Conservation (phyloP, 2,888 invertebrate species). For the Lasioglossum leucozonium region DNA sequence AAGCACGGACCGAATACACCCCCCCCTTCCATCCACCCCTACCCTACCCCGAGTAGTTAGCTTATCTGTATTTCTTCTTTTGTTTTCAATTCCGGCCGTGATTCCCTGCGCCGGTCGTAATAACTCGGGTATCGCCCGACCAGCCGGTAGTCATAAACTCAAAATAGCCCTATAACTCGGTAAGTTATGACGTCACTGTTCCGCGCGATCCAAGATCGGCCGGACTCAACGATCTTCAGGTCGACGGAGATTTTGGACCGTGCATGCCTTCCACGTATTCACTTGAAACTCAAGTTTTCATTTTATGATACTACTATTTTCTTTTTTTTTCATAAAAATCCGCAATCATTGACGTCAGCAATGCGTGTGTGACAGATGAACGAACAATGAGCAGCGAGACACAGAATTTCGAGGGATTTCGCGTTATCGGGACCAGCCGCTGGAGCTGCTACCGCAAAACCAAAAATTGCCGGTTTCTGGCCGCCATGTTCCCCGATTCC, state of each 20-base stretch:
- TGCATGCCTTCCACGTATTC: background rate
- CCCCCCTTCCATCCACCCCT: background rate
- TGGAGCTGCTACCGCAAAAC: background rate
- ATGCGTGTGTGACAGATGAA: too few species aligned
- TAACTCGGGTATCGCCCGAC: conserved; percentile 58
- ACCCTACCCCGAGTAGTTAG: background rate
- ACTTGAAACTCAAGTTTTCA: background rate
- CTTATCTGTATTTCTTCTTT: conserved; percentile 52
- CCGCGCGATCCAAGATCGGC: background rate
- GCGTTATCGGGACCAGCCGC: background rate
- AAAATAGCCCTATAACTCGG: conserved; percentile 63
- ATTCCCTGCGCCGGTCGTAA: conserved; percentile 50
- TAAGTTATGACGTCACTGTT: conserved; percentile 65
- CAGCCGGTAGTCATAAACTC: conserved; percentile 65
- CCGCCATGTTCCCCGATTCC: conserved; percentile 22
- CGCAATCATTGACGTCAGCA: too few species aligned
- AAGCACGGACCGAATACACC: background rate
- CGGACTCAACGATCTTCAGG: background rate
- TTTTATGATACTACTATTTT: too few species aligned
- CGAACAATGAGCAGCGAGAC: background rate
- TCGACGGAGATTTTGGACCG: background rate
- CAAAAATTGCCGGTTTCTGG: conserved; percentile 40
- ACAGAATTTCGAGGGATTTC: background rate
- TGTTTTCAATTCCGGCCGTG: conserved; percentile 60
- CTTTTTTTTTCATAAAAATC: too few species aligned